Conservation (phyloP, 2,797 vertebrate genomes). For the Enoplosus armatus region DNA sequence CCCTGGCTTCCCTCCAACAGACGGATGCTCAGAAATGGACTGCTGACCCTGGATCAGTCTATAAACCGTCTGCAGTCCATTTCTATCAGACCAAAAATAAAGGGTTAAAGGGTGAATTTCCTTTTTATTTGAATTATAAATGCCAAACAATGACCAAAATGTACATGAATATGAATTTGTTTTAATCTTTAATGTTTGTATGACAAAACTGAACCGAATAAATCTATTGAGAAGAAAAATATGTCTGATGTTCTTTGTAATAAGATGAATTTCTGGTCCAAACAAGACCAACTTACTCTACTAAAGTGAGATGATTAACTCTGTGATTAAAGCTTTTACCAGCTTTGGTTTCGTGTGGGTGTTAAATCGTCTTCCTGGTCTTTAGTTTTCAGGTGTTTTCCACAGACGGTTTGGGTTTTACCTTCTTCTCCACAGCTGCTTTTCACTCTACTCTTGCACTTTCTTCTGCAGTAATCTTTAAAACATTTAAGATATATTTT, state of each 20-base stretch:
- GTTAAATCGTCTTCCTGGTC: neutral
- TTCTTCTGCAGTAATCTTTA: no score
- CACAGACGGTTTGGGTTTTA: neutral
- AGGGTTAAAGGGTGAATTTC: neutral
- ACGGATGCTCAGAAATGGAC: neutral
- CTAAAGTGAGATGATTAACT: neutral
- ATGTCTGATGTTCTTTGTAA: neutral
- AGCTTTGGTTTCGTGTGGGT: neutral
- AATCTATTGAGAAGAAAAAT: neutral
- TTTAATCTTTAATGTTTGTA: conserved; percentile 31
- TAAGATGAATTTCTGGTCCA: neutral
- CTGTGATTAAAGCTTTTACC: neutral
- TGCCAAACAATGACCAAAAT: conserved; percentile 15
- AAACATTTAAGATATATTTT: neutral
- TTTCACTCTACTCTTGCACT: neutral
- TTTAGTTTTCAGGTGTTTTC: neutral
- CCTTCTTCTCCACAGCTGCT: neutral
- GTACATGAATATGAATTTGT: neutral
- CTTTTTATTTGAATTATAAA: neutral
- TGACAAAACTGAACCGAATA: conserved; percentile 18
- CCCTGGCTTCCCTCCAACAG: neutral
- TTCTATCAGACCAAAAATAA: neutral
- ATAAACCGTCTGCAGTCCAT: neutral
- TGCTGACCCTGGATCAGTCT: neutral
- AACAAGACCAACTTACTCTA: neutral